These are phyloP conservation scores for Diabrotica undecimpunctata DNA, from an alignment of 1,140 invertebrate species.

Conservation along the genomic window DNA sequence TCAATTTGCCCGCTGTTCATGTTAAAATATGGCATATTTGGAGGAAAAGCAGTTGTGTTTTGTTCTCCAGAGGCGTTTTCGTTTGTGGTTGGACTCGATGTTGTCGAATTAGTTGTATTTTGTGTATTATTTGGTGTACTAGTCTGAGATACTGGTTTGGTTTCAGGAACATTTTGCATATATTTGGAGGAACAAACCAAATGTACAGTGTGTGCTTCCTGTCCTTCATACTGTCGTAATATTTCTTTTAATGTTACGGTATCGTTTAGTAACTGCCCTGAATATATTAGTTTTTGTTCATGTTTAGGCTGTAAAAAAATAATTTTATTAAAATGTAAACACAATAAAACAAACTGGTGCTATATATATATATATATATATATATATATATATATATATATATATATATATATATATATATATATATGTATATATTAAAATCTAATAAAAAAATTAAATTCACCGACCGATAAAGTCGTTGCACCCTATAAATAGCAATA, in stretches of 20 bases:
- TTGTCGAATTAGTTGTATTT: slow-evolving; percentile 6
- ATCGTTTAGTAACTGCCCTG: slow-evolving; percentile 80
- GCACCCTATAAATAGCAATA: no score
- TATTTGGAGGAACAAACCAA: slow-evolving; percentile 65
- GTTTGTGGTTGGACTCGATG: slow-evolving; percentile 10
- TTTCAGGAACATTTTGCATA: slow-evolving; percentile 21
- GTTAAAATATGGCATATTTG: slow-evolving; percentile 28
- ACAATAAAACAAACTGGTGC: no score
- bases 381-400: no score
- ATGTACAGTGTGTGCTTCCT: slow-evolving; percentile 74
- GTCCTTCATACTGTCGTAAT: slow-evolving; percentile 68
- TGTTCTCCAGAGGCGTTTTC: slow-evolving; percentile 3
- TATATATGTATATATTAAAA: no score
- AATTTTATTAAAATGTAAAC: neutral
- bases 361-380: no score
- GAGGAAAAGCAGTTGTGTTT: slow-evolving; percentile 16
- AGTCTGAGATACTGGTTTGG: slow-evolving; percentile 12
- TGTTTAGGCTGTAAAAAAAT: slow-evolving; percentile 61
- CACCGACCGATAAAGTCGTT: no score
- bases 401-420: no score
- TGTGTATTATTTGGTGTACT: slow-evolving; percentile 17
- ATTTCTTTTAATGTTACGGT: slow-evolving; percentile 74
- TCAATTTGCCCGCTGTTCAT: slow-evolving; percentile 25
- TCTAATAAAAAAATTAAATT: no score
- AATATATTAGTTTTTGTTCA: slow-evolving; percentile 87